Percentiles rank a stretch among this genome's conserved stretches.
Conservation (phyloP, 2,888 invertebrate species). For the Zhengitettix transpicula region DNA sequence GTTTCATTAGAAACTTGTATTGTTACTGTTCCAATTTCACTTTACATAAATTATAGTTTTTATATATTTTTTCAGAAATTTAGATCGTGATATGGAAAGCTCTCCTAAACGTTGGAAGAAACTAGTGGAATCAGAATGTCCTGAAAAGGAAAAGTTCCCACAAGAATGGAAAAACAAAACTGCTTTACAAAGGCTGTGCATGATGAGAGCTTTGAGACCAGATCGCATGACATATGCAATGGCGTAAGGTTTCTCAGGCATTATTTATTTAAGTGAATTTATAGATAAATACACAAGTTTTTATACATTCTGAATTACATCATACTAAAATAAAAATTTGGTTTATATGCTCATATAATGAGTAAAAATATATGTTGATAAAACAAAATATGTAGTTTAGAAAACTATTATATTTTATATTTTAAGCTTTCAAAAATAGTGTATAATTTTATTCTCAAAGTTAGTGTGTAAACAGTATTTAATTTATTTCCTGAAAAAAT, state of each 20-base stretch:
- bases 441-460: no score
- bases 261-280: no score
- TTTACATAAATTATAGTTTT: not conserved
- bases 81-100: slow-evolving; percentile 90
- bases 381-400: no score
- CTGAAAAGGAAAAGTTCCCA: slow-evolving; percentile 91
- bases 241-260: slow-evolving; percentile 37
- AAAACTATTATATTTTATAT: not conserved
- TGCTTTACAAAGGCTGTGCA: slow-evolving; percentile 82
- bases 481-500: no score
- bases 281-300: no score
- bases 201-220: slow-evolving; percentile 83
- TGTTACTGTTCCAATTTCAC: no score
- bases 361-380: no score
- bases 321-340: no score
- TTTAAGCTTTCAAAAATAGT: not conserved
- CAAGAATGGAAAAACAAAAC: slow-evolving; percentile 98
- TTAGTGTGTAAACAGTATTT: no score
- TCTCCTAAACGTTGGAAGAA: slow-evolving; percentile 97
- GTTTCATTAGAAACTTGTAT: not conserved
- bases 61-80: slow-evolving; percentile 36
- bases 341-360: no score
- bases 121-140: slow-evolving; percentile 84
- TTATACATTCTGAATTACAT: no score
- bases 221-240: slow-evolving; percentile 95